phyloP scores from a whole-genome alignment of 1,140 invertebrate genomes.

The Metopolophium dirhodum region DNA sequence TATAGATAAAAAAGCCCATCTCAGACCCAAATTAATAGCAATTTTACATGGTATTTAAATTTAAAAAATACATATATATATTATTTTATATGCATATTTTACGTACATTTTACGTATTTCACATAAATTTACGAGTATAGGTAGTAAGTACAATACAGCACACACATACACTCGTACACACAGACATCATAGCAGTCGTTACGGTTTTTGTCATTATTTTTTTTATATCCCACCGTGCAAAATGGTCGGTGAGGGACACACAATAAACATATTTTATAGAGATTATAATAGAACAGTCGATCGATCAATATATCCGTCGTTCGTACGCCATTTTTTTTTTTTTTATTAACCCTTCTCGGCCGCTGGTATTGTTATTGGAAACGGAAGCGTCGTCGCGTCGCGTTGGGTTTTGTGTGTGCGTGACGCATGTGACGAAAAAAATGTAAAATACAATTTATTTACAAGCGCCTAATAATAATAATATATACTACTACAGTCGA shows the following conservation, averaged over 20 bases:
- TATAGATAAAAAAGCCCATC: too few relatives aligned
- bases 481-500: not conserved
- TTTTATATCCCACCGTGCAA: not conserved
- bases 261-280: conserved; percentile 12
- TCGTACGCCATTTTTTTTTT: conserved; percentile 14
- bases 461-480: not conserved
- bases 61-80: too few relatives aligned
- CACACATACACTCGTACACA: not conserved
- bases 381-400: conserved; percentile 11
- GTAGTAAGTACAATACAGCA: not conserved
- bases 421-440: conserved; percentile 1
- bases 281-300: not conserved
- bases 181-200: not conserved
- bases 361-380: not conserved
- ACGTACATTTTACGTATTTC: too few relatives aligned
- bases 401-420: not conserved
- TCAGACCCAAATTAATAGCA: too few relatives aligned
- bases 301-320: not conserved
- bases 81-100: too few relatives aligned
- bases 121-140: not conserved
- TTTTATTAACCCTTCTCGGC: not conserved
- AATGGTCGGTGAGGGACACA: not conserved
- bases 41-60: too few relatives aligned
- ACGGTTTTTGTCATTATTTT: not conserved
- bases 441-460: not conserved